These are phyloP conservation scores for Marronus borbonicus DNA, from an alignment of 2,888 invertebrate species.

Conservation along the genomic window DNA sequence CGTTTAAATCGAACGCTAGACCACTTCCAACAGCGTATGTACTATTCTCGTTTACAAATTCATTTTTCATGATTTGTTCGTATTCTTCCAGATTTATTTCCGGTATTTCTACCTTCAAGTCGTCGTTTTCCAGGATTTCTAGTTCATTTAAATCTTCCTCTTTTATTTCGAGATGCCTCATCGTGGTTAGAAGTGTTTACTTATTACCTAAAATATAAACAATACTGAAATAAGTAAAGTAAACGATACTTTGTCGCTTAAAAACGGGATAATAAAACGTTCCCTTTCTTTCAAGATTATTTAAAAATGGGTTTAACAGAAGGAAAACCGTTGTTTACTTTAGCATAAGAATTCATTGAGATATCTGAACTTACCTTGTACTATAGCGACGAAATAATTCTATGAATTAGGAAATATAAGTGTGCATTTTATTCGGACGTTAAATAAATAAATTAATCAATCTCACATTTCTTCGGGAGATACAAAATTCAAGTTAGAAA, in stretches of 20 bases:
- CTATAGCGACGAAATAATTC: not conserved
- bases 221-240: not conserved
- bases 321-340: slow-evolving; percentile 45
- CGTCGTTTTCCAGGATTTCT: slow-evolving; percentile 47
- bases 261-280: not conserved
- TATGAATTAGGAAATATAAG: not conserved
- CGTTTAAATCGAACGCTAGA: slow-evolving; percentile 55
- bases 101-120: slow-evolving; percentile 52
- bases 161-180: slow-evolving; percentile 58
- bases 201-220: slow-evolving; percentile 15
- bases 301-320: not conserved
- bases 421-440: not conserved
- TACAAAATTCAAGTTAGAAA: slow-evolving; percentile 16
- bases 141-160: slow-evolving; percentile 60
- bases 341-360: not conserved
- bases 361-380: slow-evolving; percentile 1
- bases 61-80: slow-evolving; percentile 55
- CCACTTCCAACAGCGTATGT: slow-evolving; percentile 50
- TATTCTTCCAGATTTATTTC: slow-evolving; percentile 51
- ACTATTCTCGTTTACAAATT: slow-evolving; percentile 54
- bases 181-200: slow-evolving; percentile 26
- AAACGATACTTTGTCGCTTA: not conserved
- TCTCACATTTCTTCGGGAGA: not conserved
- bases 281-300: slow-evolving; percentile 16
- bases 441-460: not conserved